These are phyloP conservation scores for Acanthosepion esculentum DNA, from an alignment of 2,888 invertebrate species.

Conservation along the genomic window DNA sequence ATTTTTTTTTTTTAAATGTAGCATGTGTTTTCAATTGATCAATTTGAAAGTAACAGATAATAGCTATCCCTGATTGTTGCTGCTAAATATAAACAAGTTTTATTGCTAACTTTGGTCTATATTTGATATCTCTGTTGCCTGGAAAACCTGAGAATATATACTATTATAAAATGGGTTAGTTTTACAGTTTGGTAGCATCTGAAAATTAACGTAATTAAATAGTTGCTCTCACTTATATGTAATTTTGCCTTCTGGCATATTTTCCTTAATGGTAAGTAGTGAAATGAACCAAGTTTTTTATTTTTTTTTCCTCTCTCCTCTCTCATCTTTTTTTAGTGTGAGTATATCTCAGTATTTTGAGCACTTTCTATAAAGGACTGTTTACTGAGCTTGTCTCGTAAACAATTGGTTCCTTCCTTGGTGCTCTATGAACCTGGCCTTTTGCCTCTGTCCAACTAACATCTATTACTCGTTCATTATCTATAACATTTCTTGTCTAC, in stretches of 20 bases:
- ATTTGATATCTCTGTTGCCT: background rate
- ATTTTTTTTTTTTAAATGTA: too few species aligned
- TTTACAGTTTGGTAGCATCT: background rate
- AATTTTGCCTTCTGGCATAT: background rate
- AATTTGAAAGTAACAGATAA: too few species aligned
- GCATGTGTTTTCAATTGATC: too few species aligned
- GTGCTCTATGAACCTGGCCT: background rate
- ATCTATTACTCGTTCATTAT: background rate
- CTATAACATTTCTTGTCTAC: background rate
- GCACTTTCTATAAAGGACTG: too few species aligned
- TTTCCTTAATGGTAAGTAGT: background rate
- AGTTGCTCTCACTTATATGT: background rate
- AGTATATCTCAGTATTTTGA: background rate
- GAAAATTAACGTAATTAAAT: background rate
- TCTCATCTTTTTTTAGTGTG: background rate
- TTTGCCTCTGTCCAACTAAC: background rate
- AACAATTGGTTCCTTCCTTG: background rate
- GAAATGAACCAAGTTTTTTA: background rate
- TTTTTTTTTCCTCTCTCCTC: background rate
- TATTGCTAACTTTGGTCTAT: constrained; percentile 12
- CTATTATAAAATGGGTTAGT: background rate
- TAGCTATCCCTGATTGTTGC: too few species aligned
- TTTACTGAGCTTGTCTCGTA: too few species aligned
- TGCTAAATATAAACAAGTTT: background rate
- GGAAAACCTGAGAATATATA: constrained; percentile 10